Base-by-base conservation (phyloP, 1,140 invertebrate genomes). In the Liolophura sinensis region DNA sequence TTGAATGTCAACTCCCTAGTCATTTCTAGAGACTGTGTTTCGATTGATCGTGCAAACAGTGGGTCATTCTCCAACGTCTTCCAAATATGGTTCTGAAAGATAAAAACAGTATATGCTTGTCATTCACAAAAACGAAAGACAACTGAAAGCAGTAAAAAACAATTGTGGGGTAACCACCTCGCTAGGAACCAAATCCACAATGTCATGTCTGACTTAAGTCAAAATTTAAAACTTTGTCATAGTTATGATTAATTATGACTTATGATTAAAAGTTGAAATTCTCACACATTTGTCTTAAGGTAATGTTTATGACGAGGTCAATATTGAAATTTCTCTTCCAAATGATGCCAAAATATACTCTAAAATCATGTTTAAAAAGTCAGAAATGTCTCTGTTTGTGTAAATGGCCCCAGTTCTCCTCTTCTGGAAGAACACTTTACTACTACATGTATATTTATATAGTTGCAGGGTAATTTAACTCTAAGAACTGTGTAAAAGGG, bases 21-120 rank as follows among this genome's bases (percentile, higher is more conserved):
- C 66, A 96, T 92, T 64, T 94, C 91, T n/a, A 92, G 81, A 9
- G 87, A 84, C 15, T 88, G 87, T n/a, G 87, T 83, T 4, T 77
- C 81, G 78, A 25, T 71, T 76, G 71, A 87, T 46, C 72, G 87
- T 67, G 87, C 85, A 80, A 97, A 98, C 0, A 92, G 74, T 9
- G 93, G 91, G 81, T 95, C 92, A n/a, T 86, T 89, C 83, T 93
- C 89, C 48, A 97, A 79, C 6, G 89, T 89, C 27, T 89, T 88
- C 91, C 92, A 96, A 68, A 96, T 86, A 79, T 89, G 89, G 74
- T 92, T 89, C 94, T 96, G 78, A 49, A 88, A 78, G 60, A 67
- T 62, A 67, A 66, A 60, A 68, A 70, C 47, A 65, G n/a, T 47
- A 51, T 62, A n/a, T 40, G 51, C 31, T 50, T 1, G 50, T 70